Percentiles rank a stretch among this genome's conserved stretches.
Evolutionary conservation across 2,888 invertebrate genomes (phyloP).

Genomic region (Rhagophthalmus giganteus): DNA sequence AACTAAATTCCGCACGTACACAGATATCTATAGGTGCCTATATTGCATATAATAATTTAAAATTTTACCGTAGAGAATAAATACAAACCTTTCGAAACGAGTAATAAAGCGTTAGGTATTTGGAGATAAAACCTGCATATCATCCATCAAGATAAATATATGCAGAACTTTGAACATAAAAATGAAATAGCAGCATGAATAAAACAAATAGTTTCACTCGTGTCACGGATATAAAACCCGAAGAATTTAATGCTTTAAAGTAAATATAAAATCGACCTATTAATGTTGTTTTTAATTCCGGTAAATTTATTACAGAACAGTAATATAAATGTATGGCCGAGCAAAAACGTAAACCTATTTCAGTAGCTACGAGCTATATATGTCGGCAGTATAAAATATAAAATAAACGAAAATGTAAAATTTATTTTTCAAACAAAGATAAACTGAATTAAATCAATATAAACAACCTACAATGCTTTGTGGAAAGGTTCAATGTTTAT

Average conservation of each 20-base stretch:
- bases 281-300: too few relatives aligned
- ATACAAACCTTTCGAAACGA: constrained; percentile 8
- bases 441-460: constrained; percentile 16
- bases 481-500: constrained; percentile 14
- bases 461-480: constrained; percentile 16
- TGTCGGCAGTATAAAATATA: not conserved
- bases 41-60: constrained; percentile 8
- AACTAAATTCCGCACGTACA: not conserved
- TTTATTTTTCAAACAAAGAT: constrained; percentile 8
- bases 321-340: too few relatives aligned
- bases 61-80: constrained; percentile 4
- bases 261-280: not conserved
- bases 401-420: constrained; percentile 9
- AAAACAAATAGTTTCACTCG: constrained; percentile 6
- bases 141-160: constrained; percentile 17
- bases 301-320: too few relatives aligned
- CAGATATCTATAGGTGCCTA: too few relatives aligned
- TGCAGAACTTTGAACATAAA: constrained; percentile 16
- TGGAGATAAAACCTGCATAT: constrained; percentile 13
- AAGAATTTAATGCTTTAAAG: not conserved
- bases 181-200: constrained; percentile 15
- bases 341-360: too few relatives aligned
- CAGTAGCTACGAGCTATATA: not conserved
- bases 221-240: constrained; percentile 1
- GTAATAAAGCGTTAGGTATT: constrained; percentile 18